Base-by-base conservation (phyloP, 2,113 vertebrate genomes). In the Oncorhynchus nerka region DNA sequence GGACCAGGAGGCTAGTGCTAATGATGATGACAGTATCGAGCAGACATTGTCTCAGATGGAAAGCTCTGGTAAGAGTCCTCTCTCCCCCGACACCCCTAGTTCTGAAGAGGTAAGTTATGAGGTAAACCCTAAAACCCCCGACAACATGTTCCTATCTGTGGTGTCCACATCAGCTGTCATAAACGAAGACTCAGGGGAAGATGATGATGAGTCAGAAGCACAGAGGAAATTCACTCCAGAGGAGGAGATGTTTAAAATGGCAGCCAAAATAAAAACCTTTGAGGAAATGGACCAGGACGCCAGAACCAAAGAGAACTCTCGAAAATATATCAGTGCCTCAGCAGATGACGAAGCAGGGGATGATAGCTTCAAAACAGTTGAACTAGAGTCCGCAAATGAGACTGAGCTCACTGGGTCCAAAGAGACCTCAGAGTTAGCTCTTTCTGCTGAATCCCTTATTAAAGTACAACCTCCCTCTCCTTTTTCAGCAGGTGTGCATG, bases 231-330 rank as follows among this genome's bases (percentile, higher is more conserved):
- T 97, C 85, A 97, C 96, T 1, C 97, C 97, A 0, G 97, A 99
- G 85, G 96, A 99, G 79, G 96, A 98, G 82, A 99, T 99, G 97
- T 99, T 99, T 93, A 99, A 99, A 93, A 99, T 99, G 96, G 97
- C 96, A 87, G 95, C 98, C 83, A 99, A 97, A 95, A 94, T 99
- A 74, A 99, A 98, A 94, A 99, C 88, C 61, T 98, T 99, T 87
- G 96, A 97, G 90, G 95, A 98, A 88, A 94, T 99, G 88, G 97
- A 99, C 70, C 96, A 99, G 81, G 97, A 99, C 78, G 95, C 91
- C 65, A 97, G 95, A 89, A 95, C 93, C 88, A 97, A 94, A 89
- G 94, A 93, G 84, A 95, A 95, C 83, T 89, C 75, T 89, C 95
- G 86, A 86, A 97, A 94, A 89, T 94, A 96, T 76, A 82, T 87